Evolutionary conservation across 2,113 vertebrate genomes (phyloP), one percentile per base, ranked within the genome.

Genomic region (Nicator chloris): DNA sequence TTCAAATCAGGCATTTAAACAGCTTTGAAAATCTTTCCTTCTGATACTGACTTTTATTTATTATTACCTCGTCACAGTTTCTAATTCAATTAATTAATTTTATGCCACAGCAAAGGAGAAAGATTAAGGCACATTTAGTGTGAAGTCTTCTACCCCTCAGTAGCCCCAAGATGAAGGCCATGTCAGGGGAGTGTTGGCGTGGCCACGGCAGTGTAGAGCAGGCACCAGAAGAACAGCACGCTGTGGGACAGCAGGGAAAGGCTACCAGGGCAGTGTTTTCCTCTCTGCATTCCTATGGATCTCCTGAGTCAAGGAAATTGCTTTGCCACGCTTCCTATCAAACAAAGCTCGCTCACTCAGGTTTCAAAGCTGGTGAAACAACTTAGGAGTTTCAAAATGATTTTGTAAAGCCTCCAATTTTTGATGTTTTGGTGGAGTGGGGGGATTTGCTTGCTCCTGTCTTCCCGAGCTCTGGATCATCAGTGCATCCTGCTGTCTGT

Each of bases 71-170:
- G 15, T 84, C 72, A 69, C 57, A 53, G 49, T 69, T 95, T 88
- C 40, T 92, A 86, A 94, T 92, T 87, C 75, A 44, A 87, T 82
- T 85, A 75, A 79, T 71, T 90, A 87, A 40, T 85, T 86, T 92
- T 86, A 84, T 75, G 71, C 26, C 51, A 13, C 27, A 71, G 56
- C 51, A 90, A 86, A 90, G 24, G 60, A 50, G 50, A 65, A 80
- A 77, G 59, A 59, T 73, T 73, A 63, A 91, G 73, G 44, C 24
- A 42, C 21, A 37, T 53, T 66, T 63, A 42, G 18, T 51, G 7
- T 23, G 61, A 59, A 70, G 47, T 10, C 14, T 61, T 39, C 30
- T 64, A 7, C 22, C 39, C 84, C 15, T 85, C 44, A 35, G 44
- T 37, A 44, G 5, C 24, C 33, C 22, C 35, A 59, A 8, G 71